Base-by-base conservation (phyloP, 2,888 invertebrate genomes). In the Lissonota sp. region DNA sequence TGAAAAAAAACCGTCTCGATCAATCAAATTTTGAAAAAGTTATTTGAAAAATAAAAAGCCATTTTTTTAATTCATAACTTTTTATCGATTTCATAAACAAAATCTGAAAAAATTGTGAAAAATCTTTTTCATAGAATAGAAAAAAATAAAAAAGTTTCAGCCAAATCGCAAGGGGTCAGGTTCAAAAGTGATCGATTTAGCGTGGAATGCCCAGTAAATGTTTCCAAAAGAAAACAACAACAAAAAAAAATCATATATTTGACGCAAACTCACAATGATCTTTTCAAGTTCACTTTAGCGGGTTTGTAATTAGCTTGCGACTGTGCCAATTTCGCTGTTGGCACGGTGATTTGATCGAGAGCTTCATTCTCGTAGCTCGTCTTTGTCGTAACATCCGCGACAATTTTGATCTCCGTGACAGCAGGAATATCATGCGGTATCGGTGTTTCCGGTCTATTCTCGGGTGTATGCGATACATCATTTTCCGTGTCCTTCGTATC, bases 281-380 rank as follows among this genome's bases (percentile, higher is more conserved):
- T 88, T 62, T 92, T 92, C 73, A 92, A 87, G 83, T 92, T 91
- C 58, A 92, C 90, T 88, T 92, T 92, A 4, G 88, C 86, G 42
- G 92, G 90, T 83, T 91, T 92, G 4, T 86, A 86, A 82, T 79
- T 75, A 64, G 80, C 74, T 67, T 83, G 84, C 39, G 83, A 53
- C 40, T 51, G 79, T 63, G 75, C 71, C 64, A 40, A 84, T 57
- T 57, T 46, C 51, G 57, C 57, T 49, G 73, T 5, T 10, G 55
- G 40, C 44, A 60, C 66, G 64, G 51, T 63, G 74, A 64, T 51
- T 40, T 82, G 76, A 49, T 88, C 88, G 0, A 42, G 46, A 7
- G 57, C 42, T 71, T 82, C 79, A 62, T 12, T 75, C 12, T 74
- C 62, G 7, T 79, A 67, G 10, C 62, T 60, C 16, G 46, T 39